phyloP scores from a whole-genome alignment of 2,113 vertebrate species.

The Mohoua ochrocephala region DNA sequence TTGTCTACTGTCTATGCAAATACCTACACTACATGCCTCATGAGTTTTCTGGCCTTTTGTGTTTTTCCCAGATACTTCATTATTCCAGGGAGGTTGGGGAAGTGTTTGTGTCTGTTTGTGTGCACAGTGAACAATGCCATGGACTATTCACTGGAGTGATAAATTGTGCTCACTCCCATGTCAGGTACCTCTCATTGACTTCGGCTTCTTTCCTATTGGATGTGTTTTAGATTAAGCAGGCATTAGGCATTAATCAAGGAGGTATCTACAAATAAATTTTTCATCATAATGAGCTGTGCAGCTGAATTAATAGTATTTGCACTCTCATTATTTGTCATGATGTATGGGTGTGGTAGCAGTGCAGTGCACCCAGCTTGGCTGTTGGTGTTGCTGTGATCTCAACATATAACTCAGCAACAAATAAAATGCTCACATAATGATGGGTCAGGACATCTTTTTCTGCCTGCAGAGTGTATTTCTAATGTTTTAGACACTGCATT shows the following conservation, averaged over 20 bases:
- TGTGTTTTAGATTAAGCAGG: constrained; percentile 64
- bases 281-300: constrained; percentile 66
- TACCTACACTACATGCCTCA: background rate
- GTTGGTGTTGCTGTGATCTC: constrained; percentile 25
- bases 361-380: background rate
- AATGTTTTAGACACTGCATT: background rate
- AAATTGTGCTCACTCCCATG: constrained; percentile 36
- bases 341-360: background rate
- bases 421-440: background rate
- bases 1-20: constrained; percentile 45
- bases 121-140: constrained; percentile 11
- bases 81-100: background rate
- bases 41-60: constrained; percentile 14
- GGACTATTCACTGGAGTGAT: constrained; percentile 51
- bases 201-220: constrained; percentile 40
- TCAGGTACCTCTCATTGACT: constrained; percentile 60
- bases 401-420: background rate
- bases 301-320: constrained; percentile 61
- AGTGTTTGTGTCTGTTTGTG: constrained; percentile 26
- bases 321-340: constrained; percentile 49
- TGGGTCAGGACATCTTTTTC: background rate
- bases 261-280: constrained; percentile 65
- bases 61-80: constrained; percentile 6
- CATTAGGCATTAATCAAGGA: constrained; percentile 68
- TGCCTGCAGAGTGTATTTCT: background rate